Evolutionary conservation across 2,797 vertebrate species (phyloP).

Genomic region (Pterois miles): DNA sequence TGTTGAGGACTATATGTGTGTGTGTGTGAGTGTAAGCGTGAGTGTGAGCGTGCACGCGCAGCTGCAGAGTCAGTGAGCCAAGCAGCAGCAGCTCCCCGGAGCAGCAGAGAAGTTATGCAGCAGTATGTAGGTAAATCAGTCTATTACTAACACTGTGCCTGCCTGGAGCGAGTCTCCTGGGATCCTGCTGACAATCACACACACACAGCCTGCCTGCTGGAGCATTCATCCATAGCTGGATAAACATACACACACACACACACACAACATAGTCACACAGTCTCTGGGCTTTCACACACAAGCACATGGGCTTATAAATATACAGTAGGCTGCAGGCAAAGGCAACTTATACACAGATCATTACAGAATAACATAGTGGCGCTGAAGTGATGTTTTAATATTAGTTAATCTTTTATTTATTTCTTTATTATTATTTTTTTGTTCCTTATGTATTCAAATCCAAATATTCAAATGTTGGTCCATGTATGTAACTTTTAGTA

Average conservation of each 20-base stretch:
- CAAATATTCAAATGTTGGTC: too few relatives aligned
- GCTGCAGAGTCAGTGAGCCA: conserved; percentile 51
- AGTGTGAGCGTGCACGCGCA: not conserved
- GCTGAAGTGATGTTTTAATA: not conserved
- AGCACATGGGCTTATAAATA: conserved; percentile 34
- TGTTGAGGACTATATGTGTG: conserved; percentile 13
- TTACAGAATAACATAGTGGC: not conserved
- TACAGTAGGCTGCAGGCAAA: conserved; percentile 4
- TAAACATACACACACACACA: conserved; percentile 61
- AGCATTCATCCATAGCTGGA: conserved; percentile 61
- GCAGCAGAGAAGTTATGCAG: conserved; percentile 55
- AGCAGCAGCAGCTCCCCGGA: conserved; percentile 50
- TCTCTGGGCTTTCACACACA: conserved; percentile 33
- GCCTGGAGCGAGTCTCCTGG: conserved; percentile 61
- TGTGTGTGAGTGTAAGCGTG: not conserved
- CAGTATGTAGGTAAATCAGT: conserved; percentile 74
- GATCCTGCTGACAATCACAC: conserved; percentile 68
- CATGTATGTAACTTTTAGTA: too few relatives aligned
- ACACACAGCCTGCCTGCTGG: conserved; percentile 54
- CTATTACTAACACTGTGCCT: conserved; percentile 63
- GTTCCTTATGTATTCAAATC: too few relatives aligned
- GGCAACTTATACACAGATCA: not conserved
- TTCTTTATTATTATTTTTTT: too few relatives aligned
- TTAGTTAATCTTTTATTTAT: not conserved
- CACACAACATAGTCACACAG: conserved; percentile 21